Base-by-base conservation (phyloP, 1,140 invertebrate species). In the Lordiphosa collinella region DNA sequence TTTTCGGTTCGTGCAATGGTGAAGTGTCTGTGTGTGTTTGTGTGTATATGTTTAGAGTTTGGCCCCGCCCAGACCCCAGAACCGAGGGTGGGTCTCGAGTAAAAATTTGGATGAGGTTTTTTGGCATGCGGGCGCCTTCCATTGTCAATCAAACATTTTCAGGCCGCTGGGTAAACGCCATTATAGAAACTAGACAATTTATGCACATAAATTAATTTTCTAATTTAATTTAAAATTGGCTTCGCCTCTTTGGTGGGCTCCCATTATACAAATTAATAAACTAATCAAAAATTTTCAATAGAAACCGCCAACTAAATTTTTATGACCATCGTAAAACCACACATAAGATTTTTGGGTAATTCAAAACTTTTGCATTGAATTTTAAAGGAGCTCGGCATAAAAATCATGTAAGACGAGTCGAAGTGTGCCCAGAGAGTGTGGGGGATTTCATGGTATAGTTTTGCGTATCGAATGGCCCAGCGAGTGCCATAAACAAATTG, bases 191-290 rank as follows among this genome's bases (percentile, higher is more conserved):
- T 38, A 35, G 11, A 51, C 36, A 52, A 37, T 37, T 44, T 35
- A 65, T 59, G 34, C 57, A 57, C 70, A 62, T 75, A 58, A 71
- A 75, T 68, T 31, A 71, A 82, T 82, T 63, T 71, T 57, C 47
- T 59, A 82, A 58, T 76, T 35, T 18, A 47, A 48, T 50, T 51
- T 32, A 22, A 37, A 41, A 43, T 36, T 36, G 56, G 37, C 41
- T 51, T 46, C 11, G 36, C 3, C 13, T 12, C 37, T 38, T 14
- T 14, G 37, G 37, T 38, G 37, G 37, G 12, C 37, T 14, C 66
- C 22, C 44, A 73, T 72, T 72, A 61, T 38, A 73, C 61, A 67
- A 55, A 72, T 70, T 70, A 74, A 80, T 74, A 54, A 65, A 44
- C 53, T 65, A 70, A 71, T 70, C 55, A 38, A 22, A 35, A 35